These are phyloP conservation scores for Trichonephila clavata DNA, from an alignment of 1,140 invertebrate genomes.

Conservation along the genomic window DNA sequence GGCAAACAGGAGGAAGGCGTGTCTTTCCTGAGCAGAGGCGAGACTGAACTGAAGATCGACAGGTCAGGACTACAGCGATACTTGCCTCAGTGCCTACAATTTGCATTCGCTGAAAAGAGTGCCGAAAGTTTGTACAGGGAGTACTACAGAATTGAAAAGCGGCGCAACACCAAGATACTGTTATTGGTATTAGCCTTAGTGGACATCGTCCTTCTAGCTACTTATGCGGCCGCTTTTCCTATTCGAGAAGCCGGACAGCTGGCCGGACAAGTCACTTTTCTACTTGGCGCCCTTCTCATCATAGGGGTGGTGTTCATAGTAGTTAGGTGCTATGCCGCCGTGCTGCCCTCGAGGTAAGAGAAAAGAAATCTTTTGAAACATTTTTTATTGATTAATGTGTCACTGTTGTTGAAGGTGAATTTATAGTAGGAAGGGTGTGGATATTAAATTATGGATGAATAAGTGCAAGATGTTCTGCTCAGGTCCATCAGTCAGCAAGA, in stretches of 20 bases:
- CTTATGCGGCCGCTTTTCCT: constrained; percentile 47
- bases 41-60: constrained; percentile 78
- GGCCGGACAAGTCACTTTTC: constrained; percentile 39
- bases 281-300: constrained; percentile 41
- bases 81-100: constrained; percentile 78
- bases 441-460: no score
- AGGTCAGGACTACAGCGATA: constrained; percentile 78
- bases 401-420: no score
- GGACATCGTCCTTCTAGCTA: constrained; percentile 73
- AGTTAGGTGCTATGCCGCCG: constrained; percentile 34
- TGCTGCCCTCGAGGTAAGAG: constrained; percentile 51
- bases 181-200: constrained; percentile 77
- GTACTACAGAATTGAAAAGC: constrained; percentile 79
- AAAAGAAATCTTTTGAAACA: no score
- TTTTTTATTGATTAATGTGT: no score
- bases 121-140: constrained; percentile 79
- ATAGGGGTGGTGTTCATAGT: constrained; percentile 40
- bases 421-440: no score
- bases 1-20: constrained; percentile 29
- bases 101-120: constrained; percentile 79
- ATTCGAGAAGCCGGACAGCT: background rate
- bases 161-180: constrained; percentile 77
- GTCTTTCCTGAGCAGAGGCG: constrained; percentile 71
- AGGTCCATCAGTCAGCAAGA: no score
- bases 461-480: no score